Evolutionary conservation across 1,140 invertebrate genomes (phyloP).

Genomic region (Drosophila sucinea): DNA sequence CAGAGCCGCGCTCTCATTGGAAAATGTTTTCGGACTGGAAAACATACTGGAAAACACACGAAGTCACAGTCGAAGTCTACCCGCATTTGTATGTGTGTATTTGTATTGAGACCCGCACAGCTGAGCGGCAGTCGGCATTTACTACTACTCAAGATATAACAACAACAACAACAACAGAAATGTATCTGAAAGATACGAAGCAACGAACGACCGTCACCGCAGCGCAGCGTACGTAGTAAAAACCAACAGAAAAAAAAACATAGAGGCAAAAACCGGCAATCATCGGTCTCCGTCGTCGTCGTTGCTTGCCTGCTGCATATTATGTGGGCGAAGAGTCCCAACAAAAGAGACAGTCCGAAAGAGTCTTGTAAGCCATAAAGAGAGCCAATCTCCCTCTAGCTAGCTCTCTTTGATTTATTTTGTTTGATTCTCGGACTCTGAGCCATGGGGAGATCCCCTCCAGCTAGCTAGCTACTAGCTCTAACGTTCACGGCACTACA

Average conservation of each 20-base stretch:
- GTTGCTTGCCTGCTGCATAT: slow-evolving; percentile 45
- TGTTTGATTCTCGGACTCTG: not conserved
- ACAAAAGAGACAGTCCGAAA: slow-evolving; percentile 8
- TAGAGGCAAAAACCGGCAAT: slow-evolving; percentile 64
- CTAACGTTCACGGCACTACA: not conserved
- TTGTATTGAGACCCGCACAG: slow-evolving; percentile 50
- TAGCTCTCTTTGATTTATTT: not conserved
- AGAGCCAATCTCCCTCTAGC: not conserved
- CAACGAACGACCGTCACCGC: slow-evolving; percentile 45
- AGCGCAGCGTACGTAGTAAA: slow-evolving; percentile 36
- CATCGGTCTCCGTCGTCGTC: slow-evolving; percentile 7
- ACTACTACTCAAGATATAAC: slow-evolving; percentile 46
- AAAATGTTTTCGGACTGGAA: slow-evolving; percentile 8
- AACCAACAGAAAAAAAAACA: slow-evolving; percentile 34
- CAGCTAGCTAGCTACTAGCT: not conserved
- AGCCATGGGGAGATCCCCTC: not conserved
- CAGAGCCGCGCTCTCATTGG: slow-evolving; percentile 22
- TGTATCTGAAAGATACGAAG: slow-evolving; percentile 69
- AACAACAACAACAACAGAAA: slow-evolving; percentile 47
- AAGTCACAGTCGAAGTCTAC: slow-evolving; percentile 7
- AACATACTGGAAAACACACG: not conserved
- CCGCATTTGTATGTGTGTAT: slow-evolving; percentile 18
- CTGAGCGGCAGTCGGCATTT: slow-evolving; percentile 65
- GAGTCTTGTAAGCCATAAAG: not conserved
- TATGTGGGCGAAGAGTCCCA: slow-evolving; percentile 42